phyloP scores from a whole-genome alignment of 2,113 vertebrate species.

The Paraplagusia blochii region DNA sequence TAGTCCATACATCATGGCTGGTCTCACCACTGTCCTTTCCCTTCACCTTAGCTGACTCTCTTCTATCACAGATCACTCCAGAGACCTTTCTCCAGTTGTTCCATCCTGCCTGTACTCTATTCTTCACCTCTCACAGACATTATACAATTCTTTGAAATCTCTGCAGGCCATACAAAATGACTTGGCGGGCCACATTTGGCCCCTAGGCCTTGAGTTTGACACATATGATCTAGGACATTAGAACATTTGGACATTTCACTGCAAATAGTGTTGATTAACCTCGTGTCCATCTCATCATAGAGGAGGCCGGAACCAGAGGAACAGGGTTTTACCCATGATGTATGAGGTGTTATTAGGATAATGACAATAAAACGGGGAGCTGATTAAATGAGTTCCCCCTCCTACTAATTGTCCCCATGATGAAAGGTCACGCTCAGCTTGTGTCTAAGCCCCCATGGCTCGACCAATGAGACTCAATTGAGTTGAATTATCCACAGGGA shows the following conservation, averaged over 20 bases:
- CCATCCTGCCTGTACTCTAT: no score
- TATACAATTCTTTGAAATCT: no score
- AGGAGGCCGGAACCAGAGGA: neutral
- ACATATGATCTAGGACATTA: no score
- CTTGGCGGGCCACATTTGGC: no score
- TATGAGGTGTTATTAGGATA: slow-evolving; percentile 39
- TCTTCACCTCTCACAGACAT: no score
- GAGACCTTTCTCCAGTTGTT: no score
- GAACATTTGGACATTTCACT: neutral
- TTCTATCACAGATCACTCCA: no score
- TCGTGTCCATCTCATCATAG: neutral
- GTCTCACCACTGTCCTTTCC: no score
- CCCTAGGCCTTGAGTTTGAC: no score
- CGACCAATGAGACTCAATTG: slow-evolving; percentile 53
- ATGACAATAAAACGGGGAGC: slow-evolving; percentile 50
- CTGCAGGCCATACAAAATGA: no score
- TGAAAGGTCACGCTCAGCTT: slow-evolving; percentile 59
- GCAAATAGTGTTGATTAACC: slow-evolving; percentile 12
- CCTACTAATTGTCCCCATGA: slow-evolving; percentile 59
- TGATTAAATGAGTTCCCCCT: slow-evolving; percentile 51
- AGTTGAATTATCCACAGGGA: slow-evolving; percentile 54
- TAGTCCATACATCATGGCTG: no score
- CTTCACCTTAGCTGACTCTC: no score
- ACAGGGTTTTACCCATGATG: slow-evolving; percentile 28
- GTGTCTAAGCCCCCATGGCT: slow-evolving; percentile 26